Base-by-base conservation (phyloP, 2,113 vertebrate species). In the Anser cygnoides region DNA sequence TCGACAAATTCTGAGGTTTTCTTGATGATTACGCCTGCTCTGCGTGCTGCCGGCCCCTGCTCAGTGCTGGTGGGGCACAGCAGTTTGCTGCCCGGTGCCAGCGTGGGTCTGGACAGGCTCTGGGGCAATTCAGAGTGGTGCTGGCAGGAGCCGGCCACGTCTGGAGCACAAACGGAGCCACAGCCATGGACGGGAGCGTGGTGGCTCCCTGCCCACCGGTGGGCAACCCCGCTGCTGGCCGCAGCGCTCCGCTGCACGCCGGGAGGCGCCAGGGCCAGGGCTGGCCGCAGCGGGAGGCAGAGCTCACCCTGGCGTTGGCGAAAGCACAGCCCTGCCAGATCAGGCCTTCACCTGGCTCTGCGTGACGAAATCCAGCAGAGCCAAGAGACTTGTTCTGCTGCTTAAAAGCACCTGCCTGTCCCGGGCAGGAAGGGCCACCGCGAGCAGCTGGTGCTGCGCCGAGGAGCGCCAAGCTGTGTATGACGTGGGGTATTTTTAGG, bases 11-110 rank as follows among this genome's bases (percentile, higher is more conserved):
- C 35, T 31, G 89, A 79, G 33, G 11, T 52, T 68, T 46, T n/a
- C 31, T n/a, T 43, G 46, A 2, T 54, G 75, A 26, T 59, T 49
- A 5, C 29, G 44, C 62, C 59, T 3, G 35, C 5, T 16, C 44
- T 77, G 41, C 11, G 1, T 29, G 10, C 46, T n/a, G 59, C 39
- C 6, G 12, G 6, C 49, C 22, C 23, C 43, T 49, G 74, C n/a
- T 35, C 25, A 8, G 23, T 28, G 43, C 26, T 39, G 43, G 80
- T 13, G 0, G 8, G 3, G n/a, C 62, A 25, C 0, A 0, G 41
- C 84, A 65, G 33, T 50, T 62, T 4, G 0, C 52, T 76, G 57
- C 20, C n/a, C 20, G 25, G 33, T 10, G 41, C 44, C 25, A 13
- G 26, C 9, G 13, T 35, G n/a, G 20, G 39, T 41, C 25, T 5